phyloP scores from a whole-genome alignment of 2,113 vertebrate species.

The Charadrius vociferus region DNA sequence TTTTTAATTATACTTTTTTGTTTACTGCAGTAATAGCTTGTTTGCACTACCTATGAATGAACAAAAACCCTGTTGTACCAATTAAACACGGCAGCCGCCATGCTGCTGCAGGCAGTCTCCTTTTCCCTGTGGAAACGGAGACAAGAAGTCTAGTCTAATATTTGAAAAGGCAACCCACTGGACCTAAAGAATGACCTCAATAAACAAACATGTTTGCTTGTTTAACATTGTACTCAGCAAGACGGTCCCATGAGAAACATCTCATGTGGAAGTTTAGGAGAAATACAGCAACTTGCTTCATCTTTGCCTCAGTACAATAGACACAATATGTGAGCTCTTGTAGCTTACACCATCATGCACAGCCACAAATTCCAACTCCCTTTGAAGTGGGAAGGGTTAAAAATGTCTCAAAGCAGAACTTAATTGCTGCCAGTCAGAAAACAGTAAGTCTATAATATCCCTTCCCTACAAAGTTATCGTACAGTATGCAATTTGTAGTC shows the following conservation, averaged over 20 bases:
- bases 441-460: background rate
- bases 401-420: background rate
- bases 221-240: background rate
- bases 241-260: background rate
- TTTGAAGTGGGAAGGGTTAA: background rate
- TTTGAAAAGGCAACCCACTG: background rate
- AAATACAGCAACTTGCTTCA: background rate
- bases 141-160: conserved; percentile 14
- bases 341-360: background rate
- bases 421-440: background rate
- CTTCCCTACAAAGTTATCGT: background rate
- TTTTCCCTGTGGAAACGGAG: background rate
- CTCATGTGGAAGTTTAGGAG: background rate
- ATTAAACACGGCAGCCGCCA: background rate
- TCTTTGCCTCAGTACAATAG: background rate
- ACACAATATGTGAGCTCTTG: background rate
- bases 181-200: background rate
- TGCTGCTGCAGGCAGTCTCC: background rate
- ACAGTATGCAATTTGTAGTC: background rate
- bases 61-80: conserved; percentile 25
- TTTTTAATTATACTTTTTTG: background rate
- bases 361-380: background rate
- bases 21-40: background rate
- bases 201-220: background rate
- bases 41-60: background rate